phyloP scores from a whole-genome alignment of 2,797 vertebrate species.

The Hoplostethus mediterraneus region DNA sequence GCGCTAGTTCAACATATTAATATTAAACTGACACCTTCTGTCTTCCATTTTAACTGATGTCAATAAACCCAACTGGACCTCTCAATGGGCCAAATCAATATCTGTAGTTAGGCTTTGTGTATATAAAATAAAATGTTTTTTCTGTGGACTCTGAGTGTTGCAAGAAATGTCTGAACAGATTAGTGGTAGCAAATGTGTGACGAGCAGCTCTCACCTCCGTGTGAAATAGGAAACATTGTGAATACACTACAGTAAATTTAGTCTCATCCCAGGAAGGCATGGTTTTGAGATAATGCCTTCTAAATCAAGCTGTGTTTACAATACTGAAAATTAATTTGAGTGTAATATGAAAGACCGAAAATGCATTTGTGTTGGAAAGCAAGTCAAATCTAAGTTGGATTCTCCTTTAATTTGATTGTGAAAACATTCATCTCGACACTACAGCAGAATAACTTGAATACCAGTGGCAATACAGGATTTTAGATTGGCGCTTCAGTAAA shows the following conservation, averaged over 20 bases:
- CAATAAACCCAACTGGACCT: no score
- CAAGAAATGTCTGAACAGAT: not conserved
- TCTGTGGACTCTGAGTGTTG: not conserved
- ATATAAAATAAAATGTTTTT: not conserved
- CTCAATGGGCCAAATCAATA: not conserved
- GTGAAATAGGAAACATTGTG: not conserved
- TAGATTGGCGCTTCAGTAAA: conserved; percentile 59
- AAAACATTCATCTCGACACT: conserved; percentile 70
- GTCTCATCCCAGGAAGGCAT: not conserved
- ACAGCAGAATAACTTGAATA: conserved; percentile 74
- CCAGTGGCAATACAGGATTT: conserved; percentile 72
- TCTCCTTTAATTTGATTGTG: conserved; percentile 78
- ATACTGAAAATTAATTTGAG: not conserved
- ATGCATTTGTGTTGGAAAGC: conserved; percentile 37
- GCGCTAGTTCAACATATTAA: not conserved
- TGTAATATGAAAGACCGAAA: conserved; percentile 26
- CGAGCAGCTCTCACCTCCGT: not conserved
- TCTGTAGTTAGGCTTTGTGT: conserved; percentile 1
- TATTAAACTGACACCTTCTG: no score
- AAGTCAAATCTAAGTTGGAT: conserved; percentile 73
- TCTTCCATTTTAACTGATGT: no score
- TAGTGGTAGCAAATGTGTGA: conserved; percentile 4
- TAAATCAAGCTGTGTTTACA: not conserved
- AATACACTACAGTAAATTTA: not conserved
- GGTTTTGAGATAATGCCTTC: not conserved